Evolutionary conservation across 2,888 invertebrate species (phyloP), one percentile per base, ranked within the genome.

Genomic region (Zaprionus lineosus): DNA sequence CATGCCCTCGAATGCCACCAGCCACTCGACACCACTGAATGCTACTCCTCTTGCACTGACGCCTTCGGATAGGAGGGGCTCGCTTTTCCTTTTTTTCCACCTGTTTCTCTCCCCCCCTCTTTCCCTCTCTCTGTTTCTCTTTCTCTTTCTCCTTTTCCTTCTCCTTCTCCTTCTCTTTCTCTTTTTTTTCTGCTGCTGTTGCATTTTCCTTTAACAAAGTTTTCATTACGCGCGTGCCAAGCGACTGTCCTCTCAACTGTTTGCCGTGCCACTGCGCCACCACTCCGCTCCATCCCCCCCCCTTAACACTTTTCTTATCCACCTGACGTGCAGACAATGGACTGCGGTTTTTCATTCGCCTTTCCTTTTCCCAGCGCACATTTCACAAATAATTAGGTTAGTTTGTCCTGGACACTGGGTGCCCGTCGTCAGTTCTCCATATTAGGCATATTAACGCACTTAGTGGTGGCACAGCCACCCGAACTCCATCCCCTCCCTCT

Each of bases 311-410:
- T 56, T 28, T 18, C 52, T 48, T 58, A 3, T 21, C 58, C 51
- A 82, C 76, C 84, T 84, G 84, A 24, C 59, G 53, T 18, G 41
- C 40, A 56, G 70, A 81, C 84, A 81, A 84, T 76, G 74, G 71
- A 37, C 55, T 61, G 78, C 53, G 84, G 82, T 63, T 64, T 66
- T 43, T 57, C 36, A 55, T 53, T 52, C 61, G 34, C 44, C 40
- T 34, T 47, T 43, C 43, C 40, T 29, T 33, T 31, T 19, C 48
- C n/a, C 40, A 39, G 52, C 51, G 52, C 53, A 51, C 72, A 72
- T 75, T 83, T 83, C 52, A 56, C 72, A 78, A 84, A 67, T 78
- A 78, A 78, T 78, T 84, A 84, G 77, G 74, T 78, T 78, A 78
- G 77, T 84, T 84, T 78, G 84, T 66, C 58, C 34, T 29, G 41